Evolutionary conservation across 2,797 vertebrate genomes (phyloP), one percentile per base, ranked within the genome.

Genomic region (Megaceryle alcyon): DNA sequence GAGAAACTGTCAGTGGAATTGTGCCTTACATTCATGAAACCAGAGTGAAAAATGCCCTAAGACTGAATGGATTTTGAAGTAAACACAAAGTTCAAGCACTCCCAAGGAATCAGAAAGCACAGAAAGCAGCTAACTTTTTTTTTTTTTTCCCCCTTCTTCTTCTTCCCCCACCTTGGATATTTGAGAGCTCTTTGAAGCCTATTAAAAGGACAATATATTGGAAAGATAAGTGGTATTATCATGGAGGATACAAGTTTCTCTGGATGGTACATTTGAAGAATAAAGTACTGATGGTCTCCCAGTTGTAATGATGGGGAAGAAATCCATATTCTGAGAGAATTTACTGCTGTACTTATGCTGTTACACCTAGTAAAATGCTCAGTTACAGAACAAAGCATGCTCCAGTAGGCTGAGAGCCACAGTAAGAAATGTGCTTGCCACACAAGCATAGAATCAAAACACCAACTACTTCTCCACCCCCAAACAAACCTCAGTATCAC

Each of bases 31-130:
- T 8, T 31, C 33, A 31, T 16, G 39, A 72, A 86, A 68, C 2
- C 39, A 76, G 63, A 56, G 64, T 0, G 2, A 77, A 72, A 88
- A 23, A 33, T 1, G 7, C 14, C 2, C 0, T 48, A 49, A 70
- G 18, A 78, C 37, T 44, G 33, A 63, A 41, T 9, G 18, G 39
- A 82, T 86, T 90, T 37, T 57, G n/a, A 68, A 35, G 48, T 19
- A 56, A 86, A 77, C 14, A 56, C 6, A 49, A 48, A 92, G 33
- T 23, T 80, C 71, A 66, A 69, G 35, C 33, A 86, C 35, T 35
- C 35, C 35, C 35, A 35, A 35, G 35, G 35, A 35, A 35, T 35
- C 35, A 35, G 35, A 35, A 35, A 35, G 35, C 35, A 35, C 35
- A 35, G 43, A 51, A 37, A 37, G 16, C 37, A 66, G 43, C 0